Conservation (phyloP, 92 coral and sea anemone genomes). For the Epizoanthus scotinus region DNA sequence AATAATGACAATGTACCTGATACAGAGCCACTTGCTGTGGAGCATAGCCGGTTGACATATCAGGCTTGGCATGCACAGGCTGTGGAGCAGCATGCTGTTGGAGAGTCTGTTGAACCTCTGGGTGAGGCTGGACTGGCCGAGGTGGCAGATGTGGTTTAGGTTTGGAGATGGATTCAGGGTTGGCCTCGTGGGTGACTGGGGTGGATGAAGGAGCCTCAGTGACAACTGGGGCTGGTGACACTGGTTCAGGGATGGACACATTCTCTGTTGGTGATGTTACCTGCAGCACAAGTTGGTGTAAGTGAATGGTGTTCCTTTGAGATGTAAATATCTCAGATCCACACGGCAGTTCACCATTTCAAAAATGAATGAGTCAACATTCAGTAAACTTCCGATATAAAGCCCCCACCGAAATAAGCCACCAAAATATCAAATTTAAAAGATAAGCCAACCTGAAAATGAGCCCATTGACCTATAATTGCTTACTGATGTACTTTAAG, state of each 20-base stretch:
- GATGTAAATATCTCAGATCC: too few species aligned
- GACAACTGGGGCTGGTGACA: conserved; percentile 27
- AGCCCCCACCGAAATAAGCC: too few species aligned
- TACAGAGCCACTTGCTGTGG: conserved; percentile 89
- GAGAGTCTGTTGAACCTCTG: conserved; percentile 74
- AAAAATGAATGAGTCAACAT: too few species aligned
- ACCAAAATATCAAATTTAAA: too few species aligned
- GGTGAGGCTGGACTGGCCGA: conserved; percentile 79
- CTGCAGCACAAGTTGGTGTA: not conserved
- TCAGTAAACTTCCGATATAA: too few species aligned
- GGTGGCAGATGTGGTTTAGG: conserved; percentile 88
- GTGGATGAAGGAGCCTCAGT: conserved; percentile 41
- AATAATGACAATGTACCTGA: conserved; percentile 54
- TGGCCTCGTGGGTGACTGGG: conserved; percentile 45
- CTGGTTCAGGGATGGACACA: conserved; percentile 23
- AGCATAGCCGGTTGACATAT: conserved; percentile 56
- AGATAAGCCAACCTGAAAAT: too few species aligned
- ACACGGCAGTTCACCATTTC: too few species aligned
- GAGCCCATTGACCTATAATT: too few species aligned
- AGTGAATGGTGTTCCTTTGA: not conserved
- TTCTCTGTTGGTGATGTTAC: conserved; percentile 27
- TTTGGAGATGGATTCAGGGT: conserved; percentile 81
- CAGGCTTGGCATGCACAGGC: conserved; percentile 40
- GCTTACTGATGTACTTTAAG: too few species aligned
- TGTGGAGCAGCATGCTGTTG: conserved; percentile 45